Evolutionary conservation across 2,888 invertebrate species (phyloP).

Genomic region (Acleris sparsana): DNA sequence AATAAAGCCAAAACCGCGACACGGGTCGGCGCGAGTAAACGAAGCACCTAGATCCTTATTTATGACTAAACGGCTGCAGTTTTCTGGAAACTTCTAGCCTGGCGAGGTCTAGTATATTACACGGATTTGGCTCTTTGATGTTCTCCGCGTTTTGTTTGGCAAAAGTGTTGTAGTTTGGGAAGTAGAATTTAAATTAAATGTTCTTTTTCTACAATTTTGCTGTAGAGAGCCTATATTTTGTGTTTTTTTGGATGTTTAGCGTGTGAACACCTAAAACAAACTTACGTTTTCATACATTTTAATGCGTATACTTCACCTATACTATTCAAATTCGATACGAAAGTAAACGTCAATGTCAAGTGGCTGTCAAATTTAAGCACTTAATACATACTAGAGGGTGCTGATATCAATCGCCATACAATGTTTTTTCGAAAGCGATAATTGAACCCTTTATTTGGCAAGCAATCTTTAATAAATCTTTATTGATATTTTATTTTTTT

Average conservation of each 20-base stretch:
- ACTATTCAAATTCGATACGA: too few species aligned
- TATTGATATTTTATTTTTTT: too few species aligned
- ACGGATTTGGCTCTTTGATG: slow-evolving; percentile 15
- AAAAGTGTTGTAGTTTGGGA: slow-evolving; percentile 6
- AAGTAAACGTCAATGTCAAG: too few species aligned
- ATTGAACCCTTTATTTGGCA: too few species aligned
- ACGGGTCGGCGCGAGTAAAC: slow-evolving; percentile 14
- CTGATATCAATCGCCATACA: too few species aligned
- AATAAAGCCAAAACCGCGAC: slow-evolving; percentile 10
- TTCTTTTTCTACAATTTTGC: neutral
- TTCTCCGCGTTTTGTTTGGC: slow-evolving; percentile 4
- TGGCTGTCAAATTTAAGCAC: too few species aligned
- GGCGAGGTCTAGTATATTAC: slow-evolving; percentile 15
- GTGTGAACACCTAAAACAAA: too few species aligned
- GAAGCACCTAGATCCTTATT: slow-evolving; percentile 25
- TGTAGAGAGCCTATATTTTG: neutral
- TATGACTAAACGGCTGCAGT: slow-evolving; percentile 27
- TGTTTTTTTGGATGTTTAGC: neutral
- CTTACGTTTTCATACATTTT: too few species aligned
- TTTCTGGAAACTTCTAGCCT: slow-evolving; percentile 24
- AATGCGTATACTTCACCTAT: too few species aligned
- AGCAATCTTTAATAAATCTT: too few species aligned
- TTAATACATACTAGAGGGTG: too few species aligned
- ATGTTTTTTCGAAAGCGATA: too few species aligned
- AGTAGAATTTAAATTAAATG: slow-evolving; percentile 3